phyloP scores from a whole-genome alignment of 2,113 vertebrate species.

The Ailurus styani region DNA sequence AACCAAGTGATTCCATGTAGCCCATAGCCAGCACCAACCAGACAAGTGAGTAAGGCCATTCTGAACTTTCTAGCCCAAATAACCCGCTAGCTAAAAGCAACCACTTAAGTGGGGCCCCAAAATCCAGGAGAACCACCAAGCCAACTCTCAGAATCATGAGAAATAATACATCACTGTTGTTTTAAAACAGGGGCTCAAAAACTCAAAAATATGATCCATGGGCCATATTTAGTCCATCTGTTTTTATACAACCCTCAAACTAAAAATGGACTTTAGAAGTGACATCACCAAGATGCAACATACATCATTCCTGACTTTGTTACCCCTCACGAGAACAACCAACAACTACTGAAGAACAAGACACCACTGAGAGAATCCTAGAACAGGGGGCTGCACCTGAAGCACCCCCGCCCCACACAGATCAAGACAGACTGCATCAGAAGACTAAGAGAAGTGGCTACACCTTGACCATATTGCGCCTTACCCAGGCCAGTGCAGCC shows the following conservation, averaged over 20 bases:
- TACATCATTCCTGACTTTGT: neutral
- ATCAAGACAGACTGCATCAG: neutral
- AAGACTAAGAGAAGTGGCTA: neutral
- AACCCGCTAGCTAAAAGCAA: neutral
- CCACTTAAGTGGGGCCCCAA: neutral
- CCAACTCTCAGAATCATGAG: neutral
- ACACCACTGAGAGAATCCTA: neutral
- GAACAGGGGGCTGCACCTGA: neutral
- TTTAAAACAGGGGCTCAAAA: neutral
- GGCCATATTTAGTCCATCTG: neutral
- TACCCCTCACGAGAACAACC: neutral
- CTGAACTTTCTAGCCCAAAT: neutral
- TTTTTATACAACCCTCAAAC: neutral
- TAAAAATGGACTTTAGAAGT: neutral
- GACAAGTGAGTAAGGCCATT: neutral
- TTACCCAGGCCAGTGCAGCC: neutral
- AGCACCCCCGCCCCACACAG: neutral
- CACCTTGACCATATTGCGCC: neutral
- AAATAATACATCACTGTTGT: neutral
- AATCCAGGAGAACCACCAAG: neutral
- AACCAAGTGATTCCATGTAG: neutral
- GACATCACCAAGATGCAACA: neutral
- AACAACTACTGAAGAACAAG: neutral
- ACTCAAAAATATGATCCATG: neutral
- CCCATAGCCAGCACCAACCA: neutral